Base-by-base conservation (phyloP, 2,113 vertebrate species). In the Malurus elegans region DNA sequence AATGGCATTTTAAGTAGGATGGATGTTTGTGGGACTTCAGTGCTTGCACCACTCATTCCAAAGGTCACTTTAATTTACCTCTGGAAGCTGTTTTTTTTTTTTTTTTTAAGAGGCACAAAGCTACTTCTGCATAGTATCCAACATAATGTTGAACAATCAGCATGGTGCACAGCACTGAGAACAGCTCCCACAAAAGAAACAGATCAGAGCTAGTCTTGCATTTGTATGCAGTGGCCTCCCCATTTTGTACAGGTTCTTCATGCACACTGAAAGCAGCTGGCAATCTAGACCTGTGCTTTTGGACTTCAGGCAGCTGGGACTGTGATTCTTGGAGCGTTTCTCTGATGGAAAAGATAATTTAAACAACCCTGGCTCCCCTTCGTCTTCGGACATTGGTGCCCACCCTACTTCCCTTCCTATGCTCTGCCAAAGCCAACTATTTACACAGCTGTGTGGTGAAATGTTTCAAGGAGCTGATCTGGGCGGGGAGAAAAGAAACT, bases 361-460 rank as follows among this genome's bases (percentile, higher is more conserved):
- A 83, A 86, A 78, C 50, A 92, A 56, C 19, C 15, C 24, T 85
- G 57, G 32, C 56, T 86, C 38, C 32, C 54, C 44, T 79, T 29
- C 58, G 47, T 24, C 29, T 90, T 36, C 10, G 18, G 67, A 86
- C 8, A 4, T 11, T 23, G 45, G 17, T 85, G 42, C 58, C 65
- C 12, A 9, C 61, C 25, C 40, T 31, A 34, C 54, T 75, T 73
- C 58, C 64, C 48, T 79, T 57, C 34, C 42, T 47, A 14, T 32
- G 18, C 62, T 86, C 56, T 70, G 86, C 86, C 94, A 97, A 94
- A 95, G 67, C 25, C 79, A 90, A 86, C 79, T 90, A 58, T 95
- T 97, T 92, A 73, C 2, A 16, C 90, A 97, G 95, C 90, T 92
- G 82, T 65, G 54, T 79, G 82, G 54, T 61, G 57, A 94, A 75